These are phyloP conservation scores for Pogonocichla stellata DNA, from an alignment of 2,113 vertebrate species.

Conservation along the genomic window DNA sequence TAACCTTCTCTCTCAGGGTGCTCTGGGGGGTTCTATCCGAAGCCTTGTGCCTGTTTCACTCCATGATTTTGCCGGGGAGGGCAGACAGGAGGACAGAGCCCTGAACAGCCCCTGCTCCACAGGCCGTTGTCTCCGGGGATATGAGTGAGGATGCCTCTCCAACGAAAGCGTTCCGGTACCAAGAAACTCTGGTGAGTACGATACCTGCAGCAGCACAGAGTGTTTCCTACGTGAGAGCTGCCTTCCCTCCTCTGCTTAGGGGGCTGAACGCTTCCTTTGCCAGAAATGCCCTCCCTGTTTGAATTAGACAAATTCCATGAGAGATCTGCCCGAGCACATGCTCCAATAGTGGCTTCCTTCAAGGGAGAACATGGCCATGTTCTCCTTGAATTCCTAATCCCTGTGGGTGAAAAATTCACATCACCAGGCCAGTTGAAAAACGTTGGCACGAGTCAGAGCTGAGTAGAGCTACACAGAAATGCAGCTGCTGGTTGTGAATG, in stretches of 20 bases:
- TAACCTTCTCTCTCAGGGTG: conserved; percentile 44
- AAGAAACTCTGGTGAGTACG: conserved; percentile 84
- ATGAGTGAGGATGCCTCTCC: conserved; percentile 88
- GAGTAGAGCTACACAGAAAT: background rate
- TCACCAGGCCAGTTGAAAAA: background rate
- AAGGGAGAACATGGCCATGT: background rate
- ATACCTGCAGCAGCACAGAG: background rate
- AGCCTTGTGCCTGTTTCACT: background rate
- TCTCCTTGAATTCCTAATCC: background rate
- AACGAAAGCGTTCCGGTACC: conserved; percentile 84
- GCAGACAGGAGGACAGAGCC: background rate
- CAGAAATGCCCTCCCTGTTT: background rate
- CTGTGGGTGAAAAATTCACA: background rate
- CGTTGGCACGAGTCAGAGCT: background rate
- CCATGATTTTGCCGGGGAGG: background rate
- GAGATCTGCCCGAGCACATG: background rate
- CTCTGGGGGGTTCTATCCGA: conserved; percentile 17
- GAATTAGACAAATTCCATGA: background rate
- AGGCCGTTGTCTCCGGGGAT: background rate
- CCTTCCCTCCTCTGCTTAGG: background rate
- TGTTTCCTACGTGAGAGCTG: background rate
- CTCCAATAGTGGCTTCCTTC: background rate
- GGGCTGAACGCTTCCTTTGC: background rate
- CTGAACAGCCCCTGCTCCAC: background rate
- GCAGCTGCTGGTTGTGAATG: background rate